Conservation (phyloP, 2,888 invertebrate genomes). For the Rhingia rostrata region DNA sequence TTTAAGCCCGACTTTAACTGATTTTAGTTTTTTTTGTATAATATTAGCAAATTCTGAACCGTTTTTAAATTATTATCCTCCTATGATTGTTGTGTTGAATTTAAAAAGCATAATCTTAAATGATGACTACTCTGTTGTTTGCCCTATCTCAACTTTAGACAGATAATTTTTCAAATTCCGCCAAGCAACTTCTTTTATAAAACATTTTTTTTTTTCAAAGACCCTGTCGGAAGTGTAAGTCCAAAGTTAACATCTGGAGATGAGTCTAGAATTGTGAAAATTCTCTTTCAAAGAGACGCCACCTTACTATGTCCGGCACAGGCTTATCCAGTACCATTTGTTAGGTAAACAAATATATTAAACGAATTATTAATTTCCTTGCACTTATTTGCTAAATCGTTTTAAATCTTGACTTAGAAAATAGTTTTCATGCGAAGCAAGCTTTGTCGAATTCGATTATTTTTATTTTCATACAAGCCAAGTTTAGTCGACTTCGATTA, state of each 20-base stretch:
- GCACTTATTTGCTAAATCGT: no score
- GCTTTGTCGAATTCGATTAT: not conserved
- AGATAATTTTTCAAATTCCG: constrained; percentile 24
- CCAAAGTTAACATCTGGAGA: constrained; percentile 84
- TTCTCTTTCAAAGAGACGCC: constrained; percentile 83
- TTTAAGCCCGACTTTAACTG: no score
- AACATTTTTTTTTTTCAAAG: constrained; percentile 70
- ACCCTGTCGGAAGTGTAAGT: constrained; percentile 85
- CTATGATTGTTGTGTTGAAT: no score
- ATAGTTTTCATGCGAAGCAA: no score
- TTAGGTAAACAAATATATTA: constrained; percentile 82
- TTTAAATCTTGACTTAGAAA: no score
- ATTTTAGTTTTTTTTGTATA: no score
- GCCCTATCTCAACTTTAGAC: constrained; percentile 70
- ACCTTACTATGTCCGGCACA: constrained; percentile 87
- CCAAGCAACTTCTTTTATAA: not conserved
- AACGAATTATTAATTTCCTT: not conserved
- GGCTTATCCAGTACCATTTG: constrained; percentile 85
- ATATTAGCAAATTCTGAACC: no score
- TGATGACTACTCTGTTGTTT: no score
- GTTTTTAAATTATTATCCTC: no score
- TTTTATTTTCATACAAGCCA: no score
- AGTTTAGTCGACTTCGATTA: not conserved
- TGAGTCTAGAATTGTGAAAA: constrained; percentile 77
- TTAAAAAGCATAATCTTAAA: no score